Base-by-base conservation (phyloP, 1,140 invertebrate species). In the Euura saliciscinereae region DNA sequence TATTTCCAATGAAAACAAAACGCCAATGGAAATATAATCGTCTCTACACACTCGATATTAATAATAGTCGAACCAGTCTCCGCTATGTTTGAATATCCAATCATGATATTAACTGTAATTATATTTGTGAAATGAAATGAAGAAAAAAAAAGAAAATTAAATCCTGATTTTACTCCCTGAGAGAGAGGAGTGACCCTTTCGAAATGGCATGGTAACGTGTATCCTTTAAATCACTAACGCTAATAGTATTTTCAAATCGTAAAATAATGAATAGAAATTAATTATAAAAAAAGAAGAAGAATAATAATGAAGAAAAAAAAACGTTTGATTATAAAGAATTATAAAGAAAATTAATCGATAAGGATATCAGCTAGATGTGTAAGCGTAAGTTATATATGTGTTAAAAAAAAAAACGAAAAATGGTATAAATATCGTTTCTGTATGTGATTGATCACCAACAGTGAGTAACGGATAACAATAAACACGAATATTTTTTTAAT, bases 241-340 rank as follows among this genome's bases (percentile, higher is more conserved):
- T 59, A 59, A 59, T 59, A 59, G 51, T 59, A 59, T 59, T 59
- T 59, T 59, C 51, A 59, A 59, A 59, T 59, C 51, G 51, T 59
- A 59, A 59, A n/a, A 59, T 28, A 28, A 28, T 28, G 51, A 11
- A 8, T 59, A 59, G 51, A 59, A n/a, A 59, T 59, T 59, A 59
- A 59, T 1, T 59, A 59, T 59, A 11, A 59, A 59, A 59, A 59
- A 59, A 28, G 28, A 28, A 28, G 28, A 28, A 28, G 28, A 28
- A 28, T 28, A 28, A 28, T 28, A 28, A 28, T 28, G 28, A 28
- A 28, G 1, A 28, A 28, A 28, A 28, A 28, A 28, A 28, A 28
- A 28, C 28, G 28, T 28, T 28, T 28, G 28, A 28, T 28, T 28
- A 28, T 28, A 28, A 28, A 28, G 28, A 28, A 28, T 28, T 28